These are phyloP conservation scores for Channa striata DNA, from an alignment of 2,797 vertebrate genomes.

Conservation along the genomic window DNA sequence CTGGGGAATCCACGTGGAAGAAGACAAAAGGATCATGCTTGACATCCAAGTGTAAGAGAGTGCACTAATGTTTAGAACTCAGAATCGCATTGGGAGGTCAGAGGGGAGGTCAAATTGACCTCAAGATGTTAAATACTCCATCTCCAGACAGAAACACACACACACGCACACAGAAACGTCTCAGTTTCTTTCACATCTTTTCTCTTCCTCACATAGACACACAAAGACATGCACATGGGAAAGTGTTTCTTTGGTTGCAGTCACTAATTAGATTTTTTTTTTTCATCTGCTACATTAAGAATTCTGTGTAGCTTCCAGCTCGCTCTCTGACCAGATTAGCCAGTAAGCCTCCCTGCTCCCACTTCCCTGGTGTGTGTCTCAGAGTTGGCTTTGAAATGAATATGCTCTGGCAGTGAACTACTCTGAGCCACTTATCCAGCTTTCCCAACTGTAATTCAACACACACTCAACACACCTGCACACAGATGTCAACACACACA, in stretches of 20 bases:
- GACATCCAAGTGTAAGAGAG: slow-evolving; percentile 93
- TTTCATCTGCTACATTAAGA: slow-evolving; percentile 70
- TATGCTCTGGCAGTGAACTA: slow-evolving; percentile 80
- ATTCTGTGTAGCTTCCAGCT: slow-evolving; percentile 78
- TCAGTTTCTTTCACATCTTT: slow-evolving; percentile 21
- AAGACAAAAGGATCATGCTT: slow-evolving; percentile 96
- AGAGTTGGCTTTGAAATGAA: slow-evolving; percentile 83
- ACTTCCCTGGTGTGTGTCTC: slow-evolving; percentile 80
- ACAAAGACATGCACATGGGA: slow-evolving; percentile 33
- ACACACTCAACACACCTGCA: slow-evolving; percentile 49
- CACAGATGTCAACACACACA: slow-evolving; percentile 45
- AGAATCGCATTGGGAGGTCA: slow-evolving; percentile 44
- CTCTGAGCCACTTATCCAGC: slow-evolving; percentile 78
- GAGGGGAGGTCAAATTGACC: slow-evolving; percentile 49
- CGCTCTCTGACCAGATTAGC: slow-evolving; percentile 83
- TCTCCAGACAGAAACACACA: slow-evolving; percentile 34
- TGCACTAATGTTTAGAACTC: slow-evolving; percentile 54
- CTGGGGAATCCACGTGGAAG: slow-evolving; percentile 97
- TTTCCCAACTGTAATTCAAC: slow-evolving; percentile 73
- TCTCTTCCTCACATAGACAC: slow-evolving; percentile 18
- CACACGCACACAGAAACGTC: not conserved
- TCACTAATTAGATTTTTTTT: slow-evolving; percentile 72
- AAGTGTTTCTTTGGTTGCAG: slow-evolving; percentile 59
- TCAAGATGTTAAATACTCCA: slow-evolving; percentile 40
- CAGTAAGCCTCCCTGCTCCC: slow-evolving; percentile 80